Conservation (phyloP, 2,888 invertebrate genomes). For the Leptinotarsa rubiginosa region DNA sequence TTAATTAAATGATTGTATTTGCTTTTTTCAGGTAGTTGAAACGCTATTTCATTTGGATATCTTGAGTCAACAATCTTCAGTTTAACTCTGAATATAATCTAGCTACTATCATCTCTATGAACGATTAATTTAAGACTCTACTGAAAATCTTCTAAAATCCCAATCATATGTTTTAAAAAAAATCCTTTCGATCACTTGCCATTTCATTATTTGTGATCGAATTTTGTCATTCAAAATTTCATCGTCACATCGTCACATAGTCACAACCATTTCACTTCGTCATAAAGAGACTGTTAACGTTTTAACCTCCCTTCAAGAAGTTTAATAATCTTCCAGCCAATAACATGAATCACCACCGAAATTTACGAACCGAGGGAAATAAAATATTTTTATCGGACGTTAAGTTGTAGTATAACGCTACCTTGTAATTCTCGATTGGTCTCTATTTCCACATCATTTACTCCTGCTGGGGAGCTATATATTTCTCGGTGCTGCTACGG, state of each 20-base stretch:
- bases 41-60: too few species aligned
- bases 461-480: conserved; percentile 41
- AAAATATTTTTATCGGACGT: conserved; percentile 45
- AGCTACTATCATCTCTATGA: too few species aligned
- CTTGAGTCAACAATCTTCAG: too few species aligned
- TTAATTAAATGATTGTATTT: too few species aligned
- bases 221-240: neutral
- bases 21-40: too few species aligned
- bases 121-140: too few species aligned
- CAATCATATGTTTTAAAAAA: too few species aligned
- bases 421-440: conserved; percentile 50
- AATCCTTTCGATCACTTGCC: too few species aligned
- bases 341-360: conserved; percentile 21
- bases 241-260: too few species aligned
- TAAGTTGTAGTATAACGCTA: conserved; percentile 41
- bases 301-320: neutral
- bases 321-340: neutral
- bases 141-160: too few species aligned
- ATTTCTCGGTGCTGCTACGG: conserved; percentile 39
- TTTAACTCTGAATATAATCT: too few species aligned
- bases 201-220: neutral
- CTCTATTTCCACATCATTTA: conserved; percentile 53
- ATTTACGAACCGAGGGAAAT: conserved; percentile 40
- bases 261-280: neutral
- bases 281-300: neutral